Evolutionary conservation across 2,888 invertebrate genomes (phyloP), one percentile per base, ranked within the genome.

Genomic region (Phoenoteleia sp.): DNA sequence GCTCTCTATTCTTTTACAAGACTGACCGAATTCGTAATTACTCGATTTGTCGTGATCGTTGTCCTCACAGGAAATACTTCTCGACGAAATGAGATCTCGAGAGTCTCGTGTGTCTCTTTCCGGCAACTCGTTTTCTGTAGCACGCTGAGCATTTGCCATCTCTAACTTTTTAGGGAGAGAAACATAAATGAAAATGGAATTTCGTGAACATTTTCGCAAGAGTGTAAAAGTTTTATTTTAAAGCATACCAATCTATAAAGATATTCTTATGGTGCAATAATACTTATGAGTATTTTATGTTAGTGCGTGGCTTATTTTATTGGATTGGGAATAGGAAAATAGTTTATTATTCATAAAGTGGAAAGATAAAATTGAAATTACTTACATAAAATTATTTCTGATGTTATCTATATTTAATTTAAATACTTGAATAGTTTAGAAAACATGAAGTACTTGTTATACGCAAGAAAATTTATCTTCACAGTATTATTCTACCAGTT

Each of bases 21-120:
- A 76, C 42, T 72, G 56, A 66, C 80, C 77, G 80, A 77, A 69
- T 74, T 75, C 72, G 82, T 76, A 76, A 82, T 82, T 82, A 58
- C 76, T 71, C 76, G 71, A 82, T 71, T 76, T 81, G 52, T 49
- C 54, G 49, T 5, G 39, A 27, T 42, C 72, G 11, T 66, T 67
- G 60, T 56, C 67, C 36, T 54, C 56, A 47, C 69, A 52, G 60
- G 39, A 27, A 75, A 67, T 56, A 33, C 64, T 69, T 52, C 15
- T 62, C 39, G 62, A 33, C 52, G 75, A 60, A 75, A 77, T 56
- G 64, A 47, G 67, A 47, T 84, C 74, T 47, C 29, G n/a, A 21
- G 49, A 47, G 42, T 76, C 60, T 66, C 45, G 75, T 27, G 75
- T 56, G 29, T 75, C 80, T 75, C 36, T 79, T 62, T 76, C 76